Evolutionary conservation across 2,888 invertebrate species (phyloP).

Genomic region (Lasius fuliginosus): DNA sequence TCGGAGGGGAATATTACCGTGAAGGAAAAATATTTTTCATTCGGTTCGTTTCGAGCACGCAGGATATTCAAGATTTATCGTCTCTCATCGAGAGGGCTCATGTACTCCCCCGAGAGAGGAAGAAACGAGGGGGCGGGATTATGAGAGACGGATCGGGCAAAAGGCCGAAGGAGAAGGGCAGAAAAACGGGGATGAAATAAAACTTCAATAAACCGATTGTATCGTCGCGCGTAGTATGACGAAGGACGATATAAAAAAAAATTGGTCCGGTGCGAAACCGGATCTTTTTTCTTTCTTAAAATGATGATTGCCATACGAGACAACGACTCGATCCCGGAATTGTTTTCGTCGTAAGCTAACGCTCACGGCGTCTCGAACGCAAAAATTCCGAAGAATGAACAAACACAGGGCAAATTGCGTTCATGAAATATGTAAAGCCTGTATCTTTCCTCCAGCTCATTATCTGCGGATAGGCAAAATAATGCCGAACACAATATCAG

Average conservation of each 20-base stretch:
- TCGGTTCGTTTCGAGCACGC: constrained; percentile 46
- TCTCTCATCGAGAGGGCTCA: constrained; percentile 22
- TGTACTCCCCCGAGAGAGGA: background rate
- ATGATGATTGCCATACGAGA: constrained; percentile 14
- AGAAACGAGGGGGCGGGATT: background rate
- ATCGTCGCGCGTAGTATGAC: background rate
- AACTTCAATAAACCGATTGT: constrained; percentile 43
- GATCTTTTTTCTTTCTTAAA: background rate
- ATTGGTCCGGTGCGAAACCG: background rate
- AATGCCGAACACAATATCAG: background rate
- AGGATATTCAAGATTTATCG: constrained; percentile 58
- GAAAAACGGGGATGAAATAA: background rate
- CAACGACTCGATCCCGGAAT: background rate
- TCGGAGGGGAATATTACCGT: constrained; percentile 9
- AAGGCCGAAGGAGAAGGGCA: no score
- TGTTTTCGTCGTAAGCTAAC: background rate
- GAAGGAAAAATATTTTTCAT: constrained; percentile 44
- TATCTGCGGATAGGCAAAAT: background rate
- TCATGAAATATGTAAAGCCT: background rate
- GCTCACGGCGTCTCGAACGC: background rate
- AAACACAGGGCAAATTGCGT: background rate
- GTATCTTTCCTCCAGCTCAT: background rate
- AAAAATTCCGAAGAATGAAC: background rate
- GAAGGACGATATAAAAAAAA: constrained; percentile 23
- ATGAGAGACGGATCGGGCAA: background rate